Conservation (phyloP, 2,797 vertebrate species). For the Syncerus caffer region DNA sequence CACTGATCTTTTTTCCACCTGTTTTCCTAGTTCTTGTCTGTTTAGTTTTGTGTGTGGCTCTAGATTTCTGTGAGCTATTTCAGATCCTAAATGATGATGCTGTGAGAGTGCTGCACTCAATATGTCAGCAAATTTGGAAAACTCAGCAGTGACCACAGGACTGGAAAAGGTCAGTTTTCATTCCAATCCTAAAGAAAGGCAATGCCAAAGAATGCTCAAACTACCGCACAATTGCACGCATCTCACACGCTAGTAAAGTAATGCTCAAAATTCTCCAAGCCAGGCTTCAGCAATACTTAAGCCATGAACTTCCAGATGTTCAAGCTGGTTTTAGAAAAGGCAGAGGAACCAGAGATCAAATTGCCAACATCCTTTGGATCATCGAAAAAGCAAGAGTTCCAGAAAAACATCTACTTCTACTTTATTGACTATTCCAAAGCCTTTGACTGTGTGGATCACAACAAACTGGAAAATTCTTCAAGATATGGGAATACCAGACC, state of each 20-base stretch:
- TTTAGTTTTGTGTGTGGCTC: constrained; percentile 12
- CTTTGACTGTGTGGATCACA: background rate
- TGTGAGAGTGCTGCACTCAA: background rate
- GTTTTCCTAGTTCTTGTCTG: constrained; percentile 30
- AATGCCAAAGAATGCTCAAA: background rate
- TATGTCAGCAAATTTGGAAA: background rate
- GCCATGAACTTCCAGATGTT: background rate
- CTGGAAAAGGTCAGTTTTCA: background rate
- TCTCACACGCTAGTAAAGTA: background rate
- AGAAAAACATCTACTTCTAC: background rate
- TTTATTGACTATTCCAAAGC: background rate
- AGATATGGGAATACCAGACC: background rate
- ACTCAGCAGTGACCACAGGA: background rate
- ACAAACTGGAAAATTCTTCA: background rate
- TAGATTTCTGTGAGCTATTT: background rate
- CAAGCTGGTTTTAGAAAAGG: background rate
- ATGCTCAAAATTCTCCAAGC: background rate
- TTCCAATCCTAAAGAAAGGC: background rate
- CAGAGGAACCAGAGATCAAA: background rate
- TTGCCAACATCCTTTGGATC: background rate
- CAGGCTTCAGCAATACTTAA: background rate
- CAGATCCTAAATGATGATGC: background rate
- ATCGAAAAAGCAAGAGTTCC: background rate
- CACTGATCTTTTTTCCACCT: background rate
- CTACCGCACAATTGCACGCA: accelerated